These are phyloP conservation scores for Choreutis nemorana DNA, from an alignment of 2,888 invertebrate genomes.

Conservation along the genomic window DNA sequence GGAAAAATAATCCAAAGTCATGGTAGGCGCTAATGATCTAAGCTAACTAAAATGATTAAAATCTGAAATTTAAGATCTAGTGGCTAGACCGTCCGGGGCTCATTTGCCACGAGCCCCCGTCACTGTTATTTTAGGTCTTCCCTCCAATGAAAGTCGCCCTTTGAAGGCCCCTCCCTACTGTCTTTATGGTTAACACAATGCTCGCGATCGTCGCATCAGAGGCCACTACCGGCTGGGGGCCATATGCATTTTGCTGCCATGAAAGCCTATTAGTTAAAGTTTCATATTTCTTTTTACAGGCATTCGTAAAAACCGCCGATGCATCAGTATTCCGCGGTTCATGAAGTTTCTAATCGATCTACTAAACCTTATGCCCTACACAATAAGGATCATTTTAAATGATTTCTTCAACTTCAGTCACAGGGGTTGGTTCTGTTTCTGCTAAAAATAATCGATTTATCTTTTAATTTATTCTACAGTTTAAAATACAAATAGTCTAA, in stretches of 20 bases:
- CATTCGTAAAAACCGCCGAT: slow-evolving; percentile 41
- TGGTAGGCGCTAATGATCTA: too few relatives aligned
- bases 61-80: too few relatives aligned
- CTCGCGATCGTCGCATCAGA: background rate
- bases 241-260: background rate
- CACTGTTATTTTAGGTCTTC: too few relatives aligned
- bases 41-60: too few relatives aligned
- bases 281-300: slow-evolving; percentile 26
- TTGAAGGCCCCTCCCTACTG: background rate
- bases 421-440: slow-evolving; percentile 57
- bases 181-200: background rate
- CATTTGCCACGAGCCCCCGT: too few relatives aligned
- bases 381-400: slow-evolving; percentile 46
- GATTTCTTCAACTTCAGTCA: slow-evolving; percentile 54
- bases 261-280: background rate
- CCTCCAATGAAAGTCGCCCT: background rate
- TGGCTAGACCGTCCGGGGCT: too few relatives aligned
- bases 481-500: background rate
- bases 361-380: slow-evolving; percentile 47
- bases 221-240: background rate
- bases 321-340: slow-evolving; percentile 43
- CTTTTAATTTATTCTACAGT: background rate
- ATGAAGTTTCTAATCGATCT: slow-evolving; percentile 43
- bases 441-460: slow-evolving; percentile 20
- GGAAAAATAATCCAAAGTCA: too few relatives aligned